Conservation (phyloP, 1,140 invertebrate species). For the Brachystomella parvula region DNA sequence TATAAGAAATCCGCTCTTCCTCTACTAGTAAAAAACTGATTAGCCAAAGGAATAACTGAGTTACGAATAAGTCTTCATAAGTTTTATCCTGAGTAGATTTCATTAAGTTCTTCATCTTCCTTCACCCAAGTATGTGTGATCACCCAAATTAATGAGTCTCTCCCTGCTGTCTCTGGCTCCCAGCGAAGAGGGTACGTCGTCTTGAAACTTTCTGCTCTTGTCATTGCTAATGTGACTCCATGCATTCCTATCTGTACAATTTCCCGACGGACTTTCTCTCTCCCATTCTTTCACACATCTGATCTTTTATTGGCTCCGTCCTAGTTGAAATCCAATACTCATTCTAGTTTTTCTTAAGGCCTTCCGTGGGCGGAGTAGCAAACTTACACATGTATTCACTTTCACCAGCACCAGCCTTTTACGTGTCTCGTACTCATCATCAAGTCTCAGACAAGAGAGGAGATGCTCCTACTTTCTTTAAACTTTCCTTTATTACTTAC, state of each 20-base stretch:
- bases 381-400: too few relatives aligned
- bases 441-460: too few relatives aligned
- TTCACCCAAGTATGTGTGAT: background rate
- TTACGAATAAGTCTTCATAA: constrained; percentile 27
- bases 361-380: too few relatives aligned
- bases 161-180: background rate
- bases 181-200: background rate
- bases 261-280: background rate
- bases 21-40: too few relatives aligned
- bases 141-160: constrained; percentile 14
- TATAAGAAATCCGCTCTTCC: too few relatives aligned
- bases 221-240: background rate
- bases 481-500: too few relatives aligned
- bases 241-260: too few relatives aligned
- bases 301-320: constrained; percentile 10
- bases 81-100: constrained; percentile 26
- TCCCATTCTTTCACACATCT: background rate
- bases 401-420: too few relatives aligned
- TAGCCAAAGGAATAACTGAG: too few relatives aligned
- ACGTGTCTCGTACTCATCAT: too few relatives aligned
- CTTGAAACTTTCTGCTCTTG: background rate
- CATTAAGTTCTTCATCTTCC: constrained; percentile 21
- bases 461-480: too few relatives aligned
- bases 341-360: too few relatives aligned
- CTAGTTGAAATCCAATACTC: background rate